Percentiles rank a stretch among this genome's conserved stretches.
These are phyloP conservation scores for Lithosia quadra DNA, from an alignment of 2,888 invertebrate genomes.

Conservation along the genomic window DNA sequence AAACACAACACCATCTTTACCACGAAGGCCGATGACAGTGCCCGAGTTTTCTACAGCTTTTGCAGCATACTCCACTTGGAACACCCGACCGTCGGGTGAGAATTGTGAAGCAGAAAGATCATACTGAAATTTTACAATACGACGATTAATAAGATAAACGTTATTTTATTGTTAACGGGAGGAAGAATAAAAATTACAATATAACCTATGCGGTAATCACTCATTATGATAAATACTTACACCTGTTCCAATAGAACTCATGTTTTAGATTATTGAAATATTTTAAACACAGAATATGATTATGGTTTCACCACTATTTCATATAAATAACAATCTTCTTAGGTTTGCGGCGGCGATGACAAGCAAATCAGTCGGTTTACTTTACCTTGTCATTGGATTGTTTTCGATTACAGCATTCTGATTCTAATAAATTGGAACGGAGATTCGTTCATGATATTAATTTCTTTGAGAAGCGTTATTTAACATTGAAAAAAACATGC, in stretches of 20 bases:
- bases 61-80: slow-evolving; percentile 99
- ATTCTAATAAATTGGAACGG: background rate
- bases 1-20: slow-evolving; percentile 98
- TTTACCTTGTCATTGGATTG: slow-evolving; percentile 45
- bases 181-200: slow-evolving; percentile 43
- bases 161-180: background rate
- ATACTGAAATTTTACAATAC: slow-evolving; percentile 89
- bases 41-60: slow-evolving; percentile 99
- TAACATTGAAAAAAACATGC: background rate
- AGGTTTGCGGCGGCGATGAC: slow-evolving; percentile 70
- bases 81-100: slow-evolving; percentile 99
- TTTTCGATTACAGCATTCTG: slow-evolving; percentile 38
- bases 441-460: background rate
- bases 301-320: slow-evolving; percentile 35
- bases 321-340: slow-evolving; percentile 44
- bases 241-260: slow-evolving; percentile 98
- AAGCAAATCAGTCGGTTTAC: slow-evolving; percentile 64
- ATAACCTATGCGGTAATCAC: slow-evolving; percentile 54
- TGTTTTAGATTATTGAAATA: slow-evolving; percentile 72
- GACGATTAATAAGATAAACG: background rate
- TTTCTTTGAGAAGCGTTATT: background rate
- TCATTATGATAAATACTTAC: slow-evolving; percentile 86
- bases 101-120: slow-evolving; percentile 99
- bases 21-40: slow-evolving; percentile 97
- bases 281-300: slow-evolving; percentile 26